Base-by-base conservation (phyloP, 1,140 invertebrate genomes). In the Dreissena polymorpha region DNA sequence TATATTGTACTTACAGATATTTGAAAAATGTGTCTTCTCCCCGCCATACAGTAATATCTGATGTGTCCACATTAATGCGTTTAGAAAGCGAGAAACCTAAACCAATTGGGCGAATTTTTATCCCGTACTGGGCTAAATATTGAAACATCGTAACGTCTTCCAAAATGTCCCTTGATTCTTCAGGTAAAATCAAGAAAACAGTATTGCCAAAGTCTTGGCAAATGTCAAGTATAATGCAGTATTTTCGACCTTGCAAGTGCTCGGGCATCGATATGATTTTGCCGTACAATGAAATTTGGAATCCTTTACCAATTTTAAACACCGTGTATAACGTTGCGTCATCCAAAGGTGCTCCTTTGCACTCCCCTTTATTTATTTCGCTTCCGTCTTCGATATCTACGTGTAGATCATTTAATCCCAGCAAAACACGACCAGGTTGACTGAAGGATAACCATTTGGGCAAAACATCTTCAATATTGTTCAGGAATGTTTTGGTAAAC, bases 1-100 rank as follows among this genome's bases (percentile, higher is more conserved):
- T n/a, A n/a, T n/a, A n/a, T n/a, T n/a, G n/a, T n/a, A 70, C 78
- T 72, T 80, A 80, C 78, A 57, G 53, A 67, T 79, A 79, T 64
- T 63, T 50, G 23, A 80, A 80, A 39, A 72, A 57, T 10, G 18
- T 72, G 57, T 80, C 69, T 12, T 70, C 78, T 51, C 72, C 72
- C 78, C 78, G 27, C n/a, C 72, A 18, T 0, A 65, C 51, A 0
- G 39, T 49, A 0, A 49, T 21, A 18, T 23, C n/a, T 18, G 29
- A 39, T 1, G 14, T 49, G 16, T 39, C 10, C 12, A 69, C 29
- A 27, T 70, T 79, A 13, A 79, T 70, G 14, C 49, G 51, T 39
- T 60, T 53, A 27, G 25, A 29, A 13, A 81, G 53, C 18, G 78
- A 81, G n/a, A 81, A 64, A 0, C 78, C 78, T 39, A 81, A 10